Evolutionary conservation across 2,888 invertebrate genomes (phyloP), one percentile per base, ranked within the genome.

Genomic region (Morpho deidamia): DNA sequence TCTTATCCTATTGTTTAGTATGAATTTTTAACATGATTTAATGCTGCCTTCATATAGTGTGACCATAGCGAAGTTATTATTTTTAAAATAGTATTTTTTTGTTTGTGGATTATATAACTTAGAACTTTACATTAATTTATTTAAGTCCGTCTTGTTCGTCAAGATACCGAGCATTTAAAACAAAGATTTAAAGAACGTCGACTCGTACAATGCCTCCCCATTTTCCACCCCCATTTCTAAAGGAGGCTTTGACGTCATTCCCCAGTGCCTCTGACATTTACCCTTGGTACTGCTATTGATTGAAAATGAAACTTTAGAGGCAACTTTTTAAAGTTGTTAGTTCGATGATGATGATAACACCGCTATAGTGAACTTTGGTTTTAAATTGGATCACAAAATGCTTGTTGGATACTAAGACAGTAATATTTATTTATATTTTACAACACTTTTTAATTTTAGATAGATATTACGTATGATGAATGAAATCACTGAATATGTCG

Each of bases 161-260:
- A 23, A 23, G 23, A 23, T 23, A 23, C 23, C 23, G 23, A 23
- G 5, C 23, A n/a, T 58, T 34, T 50, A 44, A 50, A 40, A 51
- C 52, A 37, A 47, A 54, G 34, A 49, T 50, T 56, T 46, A 56
- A 54, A 60, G 55, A 51, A 58, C 44, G 47, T 49, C 55, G 48
- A 44, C 44, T 54, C 55, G 43, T 55, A 56, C 48, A 52, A 47
- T 43, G 43, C 48, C 53, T 52, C 53, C 58, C 53, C 48, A 46
- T 44, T 44, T 38, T 40, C 49, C 11, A 43, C n/a, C 37, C 43
- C 50, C 41, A 32, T 35, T 35, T 35, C 34, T 45, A 14, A 34
- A 43, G 40, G 49, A 51, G 43, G 46, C 48, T 49, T 51, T 62
- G 62, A 60, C 62, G 62, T 60, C 62, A 62, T 54, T 56, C 40